Conservation (phyloP, 2,888 invertebrate species). For the Apodemia mormo region DNA sequence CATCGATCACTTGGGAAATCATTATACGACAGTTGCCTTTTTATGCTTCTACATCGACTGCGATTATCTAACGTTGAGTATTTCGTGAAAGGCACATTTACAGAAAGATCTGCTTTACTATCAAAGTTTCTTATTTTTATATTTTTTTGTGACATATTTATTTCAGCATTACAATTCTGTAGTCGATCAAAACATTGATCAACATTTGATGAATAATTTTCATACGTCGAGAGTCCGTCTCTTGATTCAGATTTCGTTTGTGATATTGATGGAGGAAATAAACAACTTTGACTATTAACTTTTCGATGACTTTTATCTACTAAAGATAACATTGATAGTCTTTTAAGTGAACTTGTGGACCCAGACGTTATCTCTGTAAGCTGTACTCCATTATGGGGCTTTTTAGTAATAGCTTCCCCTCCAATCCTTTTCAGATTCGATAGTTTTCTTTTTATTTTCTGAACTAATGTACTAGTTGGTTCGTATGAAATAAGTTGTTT, state of each 20-base stretch:
- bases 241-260: slow-evolving; percentile 67
- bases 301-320: slow-evolving; percentile 70
- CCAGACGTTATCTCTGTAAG: slow-evolving; percentile 74
- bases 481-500: slow-evolving; percentile 77
- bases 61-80: slow-evolving; percentile 76
- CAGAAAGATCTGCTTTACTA: slow-evolving; percentile 63
- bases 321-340: slow-evolving; percentile 72
- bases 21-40: slow-evolving; percentile 76
- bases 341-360: slow-evolving; percentile 70
- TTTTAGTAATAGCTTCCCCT: slow-evolving; percentile 71
- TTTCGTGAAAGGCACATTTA: slow-evolving; percentile 64
- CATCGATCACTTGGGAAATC: slow-evolving; percentile 74
- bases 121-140: slow-evolving; percentile 71
- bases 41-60: slow-evolving; percentile 71
- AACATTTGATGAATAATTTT: slow-evolving; percentile 75
- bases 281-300: slow-evolving; percentile 71
- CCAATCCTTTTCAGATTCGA: slow-evolving; percentile 77
- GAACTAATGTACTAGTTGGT: slow-evolving; percentile 71
- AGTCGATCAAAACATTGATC: slow-evolving; percentile 76
- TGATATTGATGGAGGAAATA: slow-evolving; percentile 63
- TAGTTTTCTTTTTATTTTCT: slow-evolving; percentile 76
- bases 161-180: slow-evolving; percentile 56
- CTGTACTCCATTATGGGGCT: slow-evolving; percentile 74
- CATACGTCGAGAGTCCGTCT: slow-evolving; percentile 62
- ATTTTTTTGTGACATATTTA: slow-evolving; percentile 53